These are phyloP conservation scores for Halcyon chelicuti DNA, from an alignment of 2,797 vertebrate genomes.

Conservation along the genomic window DNA sequence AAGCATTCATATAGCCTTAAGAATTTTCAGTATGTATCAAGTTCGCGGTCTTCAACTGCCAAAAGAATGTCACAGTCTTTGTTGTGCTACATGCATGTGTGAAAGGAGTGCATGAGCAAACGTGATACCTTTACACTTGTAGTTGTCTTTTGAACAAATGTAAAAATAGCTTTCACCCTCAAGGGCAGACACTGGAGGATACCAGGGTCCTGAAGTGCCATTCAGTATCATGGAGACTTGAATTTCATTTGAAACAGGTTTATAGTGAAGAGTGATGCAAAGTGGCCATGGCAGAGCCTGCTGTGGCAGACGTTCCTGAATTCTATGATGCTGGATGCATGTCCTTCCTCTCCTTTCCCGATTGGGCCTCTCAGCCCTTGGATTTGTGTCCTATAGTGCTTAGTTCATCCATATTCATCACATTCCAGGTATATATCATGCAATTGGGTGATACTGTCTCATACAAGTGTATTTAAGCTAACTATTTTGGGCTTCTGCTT, in stretches of 20 bases:
- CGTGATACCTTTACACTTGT: slow-evolving; percentile 27
- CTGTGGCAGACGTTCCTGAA: background rate
- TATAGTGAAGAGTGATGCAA: background rate
- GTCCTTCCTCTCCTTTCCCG: background rate
- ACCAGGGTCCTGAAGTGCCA: background rate
- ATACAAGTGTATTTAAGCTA: background rate
- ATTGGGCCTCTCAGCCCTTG: background rate
- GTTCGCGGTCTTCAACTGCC: background rate
- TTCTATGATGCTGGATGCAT: background rate
- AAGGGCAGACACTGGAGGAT: background rate
- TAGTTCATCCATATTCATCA: background rate
- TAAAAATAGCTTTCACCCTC: slow-evolving; percentile 15
- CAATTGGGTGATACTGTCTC: background rate
- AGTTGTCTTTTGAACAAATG: slow-evolving; percentile 39
- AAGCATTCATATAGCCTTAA: background rate
- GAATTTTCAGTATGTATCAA: background rate
- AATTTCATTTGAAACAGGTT: background rate
- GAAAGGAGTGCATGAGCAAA: background rate
- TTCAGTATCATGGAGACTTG: background rate
- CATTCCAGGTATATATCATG: background rate
- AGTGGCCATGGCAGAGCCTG: background rate
- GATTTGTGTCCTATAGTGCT: background rate
- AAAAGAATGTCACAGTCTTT: background rate
- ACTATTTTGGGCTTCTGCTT: slow-evolving; percentile 12
- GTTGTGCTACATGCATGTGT: background rate